These are phyloP conservation scores for Panthera tigris DNA, from an alignment of 2,113 vertebrate species.

Conservation along the genomic window DNA sequence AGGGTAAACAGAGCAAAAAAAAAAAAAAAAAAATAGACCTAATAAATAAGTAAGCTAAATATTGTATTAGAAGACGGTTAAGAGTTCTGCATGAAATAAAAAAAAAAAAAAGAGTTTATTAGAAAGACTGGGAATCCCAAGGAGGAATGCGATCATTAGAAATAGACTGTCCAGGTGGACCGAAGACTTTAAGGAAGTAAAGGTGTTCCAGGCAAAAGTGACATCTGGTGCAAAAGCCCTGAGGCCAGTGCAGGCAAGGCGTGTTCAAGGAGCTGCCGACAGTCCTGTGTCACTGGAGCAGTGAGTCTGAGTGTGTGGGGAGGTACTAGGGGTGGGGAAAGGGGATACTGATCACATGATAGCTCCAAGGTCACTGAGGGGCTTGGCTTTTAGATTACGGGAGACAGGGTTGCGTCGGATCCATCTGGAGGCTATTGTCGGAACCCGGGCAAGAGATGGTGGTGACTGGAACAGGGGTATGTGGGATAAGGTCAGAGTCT, in stretches of 20 bases:
- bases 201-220: neutral
- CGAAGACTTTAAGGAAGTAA: neutral
- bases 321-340: neutral
- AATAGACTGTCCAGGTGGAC: neutral
- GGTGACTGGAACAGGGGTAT: fast-evolving
- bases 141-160: neutral
- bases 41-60: neutral
- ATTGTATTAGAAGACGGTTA: neutral
- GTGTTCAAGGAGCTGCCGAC: neutral
- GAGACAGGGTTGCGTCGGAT: neutral
- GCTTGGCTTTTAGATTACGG: neutral
- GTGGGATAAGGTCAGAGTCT: neutral
- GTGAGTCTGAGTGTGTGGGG: too few species aligned
- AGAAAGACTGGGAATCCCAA: neutral
- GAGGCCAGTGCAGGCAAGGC: neutral
- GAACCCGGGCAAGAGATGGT: neutral
- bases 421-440: neutral
- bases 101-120: neutral
- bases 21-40: neutral
- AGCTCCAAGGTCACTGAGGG: neutral
- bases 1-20: neutral
- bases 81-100: neutral
- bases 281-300: neutral
- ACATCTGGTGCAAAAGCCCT: neutral
- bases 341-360: fast-evolving